Evolutionary conservation across 2,797 vertebrate species (phyloP), one percentile per base, ranked within the genome.

Genomic region (Periophthalmus magnuspinnatus): DNA sequence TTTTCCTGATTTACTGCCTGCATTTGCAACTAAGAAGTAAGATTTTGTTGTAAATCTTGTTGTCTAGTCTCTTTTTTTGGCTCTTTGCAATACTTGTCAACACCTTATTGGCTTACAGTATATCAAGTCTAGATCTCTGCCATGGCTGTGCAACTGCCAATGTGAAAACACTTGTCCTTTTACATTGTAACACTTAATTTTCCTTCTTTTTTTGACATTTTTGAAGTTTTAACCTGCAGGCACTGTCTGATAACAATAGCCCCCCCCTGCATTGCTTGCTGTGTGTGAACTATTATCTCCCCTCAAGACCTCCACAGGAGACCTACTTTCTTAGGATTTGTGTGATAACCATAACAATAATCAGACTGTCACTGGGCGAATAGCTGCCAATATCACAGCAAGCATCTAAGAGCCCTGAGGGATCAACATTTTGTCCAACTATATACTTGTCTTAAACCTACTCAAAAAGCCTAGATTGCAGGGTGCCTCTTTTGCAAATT

Each of bases 1-100:
- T 85, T 75, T 78, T 62, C 61, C 70, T 78, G 81, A 90, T 88
- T 88, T 89, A 81, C 80, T 67, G 61, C 76, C 71, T 67, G 79
- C 84, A 78, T 82, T 81, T 71, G 72, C 76, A 61, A 81, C 70
- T 67, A 69, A 82, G 69, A 77, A 68, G 56, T 6, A 24, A 50
- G 65, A 65, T 80, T 78, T 73, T 28, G 65, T 76, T 19, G 58
- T 80, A 83, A 74, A 82, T 76, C 71, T 55, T 32, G 65, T 1
- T 68, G 34, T 22, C 28, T 68, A 65, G 16, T 69, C 68, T 16
- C 45, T 45, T 3, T 41, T 14, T 58, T 48, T 8, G 4, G 9
- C 28, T 52, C 13, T 17, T 24, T 32, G 2, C 6, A 38, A 48
- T 24, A 24, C 60, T 67, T 21, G 14, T 6, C 28, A 74, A 71